Base-by-base conservation (phyloP, 2,797 vertebrate species). In the Falco peregrinus region DNA sequence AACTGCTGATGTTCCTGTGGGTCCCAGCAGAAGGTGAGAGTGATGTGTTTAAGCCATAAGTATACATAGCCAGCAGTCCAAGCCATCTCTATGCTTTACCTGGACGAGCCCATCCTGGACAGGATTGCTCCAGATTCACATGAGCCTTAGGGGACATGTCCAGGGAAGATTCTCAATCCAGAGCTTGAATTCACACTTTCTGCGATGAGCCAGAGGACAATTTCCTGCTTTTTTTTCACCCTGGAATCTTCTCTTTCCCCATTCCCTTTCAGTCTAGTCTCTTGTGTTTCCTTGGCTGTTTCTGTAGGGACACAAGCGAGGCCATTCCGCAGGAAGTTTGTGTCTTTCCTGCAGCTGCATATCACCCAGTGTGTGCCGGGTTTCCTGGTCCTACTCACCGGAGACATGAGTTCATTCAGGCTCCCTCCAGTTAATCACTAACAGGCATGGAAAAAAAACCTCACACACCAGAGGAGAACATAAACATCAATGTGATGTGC, bases 341-440 rank as follows among this genome's bases (percentile, higher is more conserved):
- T 47, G 76, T 69, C 88, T 82, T 53, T 54, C 83, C 79, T 25
- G 24, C 91, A 91, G 91, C 87, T 53, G 56, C 82, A 10, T 45
- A 69, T 93, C 93, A 51, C 71, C 70, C 57, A 25, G 75, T 4
- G 68, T 63, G 83, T 16, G 47, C 85, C 81, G 84, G 50, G 37
- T 83, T 87, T 95, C 92, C 96, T 83, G 71, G 90, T 92, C 69
- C 87, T 67, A 8, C 87, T 96, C 91, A 56, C 84, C 45, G 87
- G 94, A 97, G 96, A 96, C 95, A 95, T 95, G 96, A 96, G 91
- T 96, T 96, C 94, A 96, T 90, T 61, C 90, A 82, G 81, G 75
- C 96, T 96, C 94, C 78, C 74, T 84, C 75, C 3, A 0, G 22
- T 79, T 96, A 96, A 95, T 96, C 94, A 93, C 83, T 94, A 77